These are phyloP conservation scores for Tachycineta bicolor DNA, from an alignment of 2,113 vertebrate genomes.

Conservation along the genomic window DNA sequence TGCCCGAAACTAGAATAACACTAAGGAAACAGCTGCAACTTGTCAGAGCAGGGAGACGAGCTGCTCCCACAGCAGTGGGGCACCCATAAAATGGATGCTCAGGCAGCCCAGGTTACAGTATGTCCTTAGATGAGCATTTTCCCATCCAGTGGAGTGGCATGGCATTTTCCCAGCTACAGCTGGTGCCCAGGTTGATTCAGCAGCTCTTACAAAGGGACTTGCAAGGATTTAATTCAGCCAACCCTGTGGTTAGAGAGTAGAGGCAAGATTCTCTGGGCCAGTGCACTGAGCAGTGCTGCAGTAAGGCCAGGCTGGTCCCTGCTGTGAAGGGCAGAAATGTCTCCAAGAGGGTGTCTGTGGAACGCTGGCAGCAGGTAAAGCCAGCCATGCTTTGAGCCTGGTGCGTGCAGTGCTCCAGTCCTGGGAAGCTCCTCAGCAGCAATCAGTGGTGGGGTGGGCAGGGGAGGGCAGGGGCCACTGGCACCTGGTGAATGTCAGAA, in stretches of 20 bases:
- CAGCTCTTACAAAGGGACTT: neutral
- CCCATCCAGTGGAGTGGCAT: neutral
- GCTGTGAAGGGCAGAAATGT: rapidly evolving
- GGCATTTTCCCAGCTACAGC: neutral
- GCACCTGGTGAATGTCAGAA: neutral
- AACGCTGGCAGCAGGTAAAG: neutral
- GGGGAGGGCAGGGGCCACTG: neutral
- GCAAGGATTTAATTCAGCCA: neutral
- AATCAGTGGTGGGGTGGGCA: neutral
- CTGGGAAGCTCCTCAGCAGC: neutral
- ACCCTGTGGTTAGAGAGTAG: neutral
- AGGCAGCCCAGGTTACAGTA: neutral
- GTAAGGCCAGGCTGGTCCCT: neutral
- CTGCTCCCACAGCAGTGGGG: neutral
- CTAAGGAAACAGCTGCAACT: neutral
- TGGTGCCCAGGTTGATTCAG: neutral
- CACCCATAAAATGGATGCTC: neutral
- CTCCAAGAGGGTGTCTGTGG: neutral
- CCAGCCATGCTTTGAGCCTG: neutral
- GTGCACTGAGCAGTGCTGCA: neutral
- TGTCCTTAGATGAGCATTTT: rapidly evolving
- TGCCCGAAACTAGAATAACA: neutral
- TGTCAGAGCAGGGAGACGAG: neutral
- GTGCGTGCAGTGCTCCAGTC: rapidly evolving
- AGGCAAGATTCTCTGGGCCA: rapidly evolving